phyloP scores from a whole-genome alignment of 1,140 invertebrate species.

The Drosophila kurseongensis region DNA sequence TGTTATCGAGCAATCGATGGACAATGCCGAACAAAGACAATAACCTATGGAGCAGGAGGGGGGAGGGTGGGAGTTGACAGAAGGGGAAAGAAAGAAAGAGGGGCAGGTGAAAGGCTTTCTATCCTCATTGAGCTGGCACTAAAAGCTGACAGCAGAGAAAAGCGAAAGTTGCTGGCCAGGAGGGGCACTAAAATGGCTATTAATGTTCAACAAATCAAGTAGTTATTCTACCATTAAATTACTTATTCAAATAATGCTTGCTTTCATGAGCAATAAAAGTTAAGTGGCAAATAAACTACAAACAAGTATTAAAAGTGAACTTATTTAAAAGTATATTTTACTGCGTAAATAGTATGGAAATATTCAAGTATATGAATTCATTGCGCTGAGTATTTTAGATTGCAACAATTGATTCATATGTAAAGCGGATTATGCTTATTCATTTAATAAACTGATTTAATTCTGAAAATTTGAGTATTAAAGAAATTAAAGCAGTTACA shows the following conservation, averaged over 20 bases:
- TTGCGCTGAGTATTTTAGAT: too few species aligned
- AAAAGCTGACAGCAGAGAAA: constrained; percentile 47
- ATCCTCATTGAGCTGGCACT: constrained; percentile 51
- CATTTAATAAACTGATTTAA: too few species aligned
- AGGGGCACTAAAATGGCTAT: not conserved
- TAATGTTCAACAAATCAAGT: constrained; percentile 3
- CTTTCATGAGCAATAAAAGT: not conserved
- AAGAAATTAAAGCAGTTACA: too few species aligned
- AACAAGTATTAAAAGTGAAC: too few species aligned
- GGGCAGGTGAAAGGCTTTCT: constrained; percentile 21
- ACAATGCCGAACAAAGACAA: constrained; percentile 68
- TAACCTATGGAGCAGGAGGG: constrained; percentile 27
- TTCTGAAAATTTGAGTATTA: too few species aligned
- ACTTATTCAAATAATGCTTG: not conserved
- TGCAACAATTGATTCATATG: too few species aligned
- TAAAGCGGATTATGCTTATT: too few species aligned
- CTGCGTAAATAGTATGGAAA: too few species aligned
- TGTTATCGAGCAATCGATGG: constrained; percentile 78
- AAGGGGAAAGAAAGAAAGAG: too few species aligned
- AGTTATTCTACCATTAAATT: not conserved
- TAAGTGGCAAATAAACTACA: not conserved
- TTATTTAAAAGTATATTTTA: too few species aligned
- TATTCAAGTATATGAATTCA: too few species aligned
- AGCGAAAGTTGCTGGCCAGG: constrained; percentile 49
- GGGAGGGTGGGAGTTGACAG: not conserved